Conservation (phyloP, 2,113 vertebrate genomes). For the Canis aureus region DNA sequence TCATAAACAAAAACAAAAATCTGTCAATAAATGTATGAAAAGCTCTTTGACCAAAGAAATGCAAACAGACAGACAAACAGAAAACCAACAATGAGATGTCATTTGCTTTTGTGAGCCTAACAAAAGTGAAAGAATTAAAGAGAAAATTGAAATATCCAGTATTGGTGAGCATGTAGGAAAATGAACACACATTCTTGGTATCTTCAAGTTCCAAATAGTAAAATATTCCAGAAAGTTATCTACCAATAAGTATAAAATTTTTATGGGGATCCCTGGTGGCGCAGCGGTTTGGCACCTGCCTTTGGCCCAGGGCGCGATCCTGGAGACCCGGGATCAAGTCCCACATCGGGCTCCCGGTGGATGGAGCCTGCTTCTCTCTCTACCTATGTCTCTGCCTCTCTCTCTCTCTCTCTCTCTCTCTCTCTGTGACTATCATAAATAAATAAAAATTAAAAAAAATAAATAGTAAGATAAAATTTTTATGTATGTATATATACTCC, state of each 20-base stretch:
- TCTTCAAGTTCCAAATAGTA: neutral
- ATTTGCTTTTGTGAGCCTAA: neutral
- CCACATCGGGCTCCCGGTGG: too few species aligned
- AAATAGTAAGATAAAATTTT: neutral
- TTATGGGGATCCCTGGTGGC: neutral
- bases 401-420: too few species aligned
- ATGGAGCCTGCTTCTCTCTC: too few species aligned
- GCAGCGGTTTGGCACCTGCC: too few species aligned
- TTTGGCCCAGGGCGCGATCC: too few species aligned
- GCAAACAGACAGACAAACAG: neutral
- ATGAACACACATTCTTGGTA: neutral
- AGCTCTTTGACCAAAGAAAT: neutral
- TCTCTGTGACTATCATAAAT: too few species aligned
- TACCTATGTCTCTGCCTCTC: too few species aligned
- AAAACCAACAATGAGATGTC: neutral
- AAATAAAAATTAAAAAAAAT: too few species aligned
- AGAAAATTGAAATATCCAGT: neutral
- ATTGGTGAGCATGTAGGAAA: neutral
- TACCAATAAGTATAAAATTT: neutral
- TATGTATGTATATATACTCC: neutral
- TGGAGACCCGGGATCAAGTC: too few species aligned
- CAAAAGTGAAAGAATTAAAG: constrained; percentile 9
- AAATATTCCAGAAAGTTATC: neutral
- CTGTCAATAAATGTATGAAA: neutral
- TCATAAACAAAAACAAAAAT: neutral